These are phyloP conservation scores for Ligdia adustata DNA, from an alignment of 2,888 invertebrate genomes.

Conservation along the genomic window DNA sequence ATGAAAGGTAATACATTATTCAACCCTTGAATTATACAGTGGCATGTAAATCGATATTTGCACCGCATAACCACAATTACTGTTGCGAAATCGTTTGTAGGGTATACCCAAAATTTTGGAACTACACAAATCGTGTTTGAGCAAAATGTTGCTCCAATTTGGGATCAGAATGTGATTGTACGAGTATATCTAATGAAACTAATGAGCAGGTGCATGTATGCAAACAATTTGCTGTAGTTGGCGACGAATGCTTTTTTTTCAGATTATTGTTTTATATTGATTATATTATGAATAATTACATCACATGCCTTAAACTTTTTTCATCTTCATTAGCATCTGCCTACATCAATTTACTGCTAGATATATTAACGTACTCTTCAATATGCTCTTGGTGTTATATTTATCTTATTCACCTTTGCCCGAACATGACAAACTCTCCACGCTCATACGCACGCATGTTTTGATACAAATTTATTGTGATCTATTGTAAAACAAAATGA, in stretches of 20 bases:
- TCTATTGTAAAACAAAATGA: constrained; percentile 41
- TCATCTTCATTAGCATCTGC: too few relatives aligned
- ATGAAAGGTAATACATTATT: constrained; percentile 84
- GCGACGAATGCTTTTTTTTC: too few relatives aligned
- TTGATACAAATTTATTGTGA: constrained; percentile 41
- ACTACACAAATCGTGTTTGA: constrained; percentile 32
- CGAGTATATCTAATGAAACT: constrained; percentile 2
- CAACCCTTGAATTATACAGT: constrained; percentile 82
- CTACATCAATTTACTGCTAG: too few relatives aligned
- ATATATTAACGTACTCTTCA: too few relatives aligned
- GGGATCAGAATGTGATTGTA: constrained; percentile 12
- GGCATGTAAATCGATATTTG: constrained; percentile 83
- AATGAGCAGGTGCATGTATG: background rate
- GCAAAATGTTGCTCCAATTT: constrained; percentile 23
- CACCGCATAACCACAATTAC: constrained; percentile 78
- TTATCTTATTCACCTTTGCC: too few relatives aligned
- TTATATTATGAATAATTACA: too few relatives aligned
- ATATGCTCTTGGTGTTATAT: too few relatives aligned
- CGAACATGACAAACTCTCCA: too few relatives aligned
- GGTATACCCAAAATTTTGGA: constrained; percentile 53
- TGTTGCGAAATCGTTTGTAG: constrained; percentile 60
- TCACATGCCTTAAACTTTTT: too few relatives aligned
- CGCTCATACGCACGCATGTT: too few relatives aligned
- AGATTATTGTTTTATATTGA: too few relatives aligned
- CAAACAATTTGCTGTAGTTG: too few relatives aligned